These are phyloP conservation scores for Forbesichthys agassizii DNA, from an alignment of 2,113 vertebrate species.

Conservation along the genomic window DNA sequence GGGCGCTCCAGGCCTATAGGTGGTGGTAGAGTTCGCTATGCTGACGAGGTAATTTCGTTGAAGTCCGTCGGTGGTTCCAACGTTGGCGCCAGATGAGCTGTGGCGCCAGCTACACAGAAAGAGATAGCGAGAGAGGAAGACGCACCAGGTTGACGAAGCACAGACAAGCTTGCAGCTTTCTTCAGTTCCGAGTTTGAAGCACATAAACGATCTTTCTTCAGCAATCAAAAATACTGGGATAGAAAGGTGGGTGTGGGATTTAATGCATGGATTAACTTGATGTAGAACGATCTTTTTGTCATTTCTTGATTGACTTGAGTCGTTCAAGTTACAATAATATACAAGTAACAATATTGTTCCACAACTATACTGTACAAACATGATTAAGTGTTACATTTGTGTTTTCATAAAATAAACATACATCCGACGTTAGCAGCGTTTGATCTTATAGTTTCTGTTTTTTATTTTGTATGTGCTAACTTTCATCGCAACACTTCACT, in stretches of 20 bases:
- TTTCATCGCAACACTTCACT: slow-evolving; percentile 19
- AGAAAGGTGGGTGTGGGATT: slow-evolving; percentile 61
- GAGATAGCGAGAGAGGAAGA: slow-evolving; percentile 42
- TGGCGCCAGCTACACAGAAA: slow-evolving; percentile 72
- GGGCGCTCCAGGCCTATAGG: slow-evolving; percentile 44
- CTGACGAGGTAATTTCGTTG: slow-evolving; percentile 55
- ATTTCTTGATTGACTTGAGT: slow-evolving; percentile 1
- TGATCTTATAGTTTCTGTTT: background rate
- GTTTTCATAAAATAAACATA: background rate
- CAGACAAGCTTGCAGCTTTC: slow-evolving; percentile 44
- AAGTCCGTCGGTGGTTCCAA: slow-evolving; percentile 67
- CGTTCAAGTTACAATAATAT: background rate
- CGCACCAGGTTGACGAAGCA: slow-evolving; percentile 51
- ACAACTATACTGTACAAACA: background rate
- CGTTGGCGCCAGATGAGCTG: slow-evolving; percentile 81
- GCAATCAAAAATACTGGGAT: slow-evolving; percentile 26
- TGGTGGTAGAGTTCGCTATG: slow-evolving; percentile 24
- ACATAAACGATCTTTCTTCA: slow-evolving; percentile 17
- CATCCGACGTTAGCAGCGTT: background rate
- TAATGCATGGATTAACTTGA: slow-evolving; percentile 2
- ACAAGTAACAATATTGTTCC: background rate
- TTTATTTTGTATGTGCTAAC: slow-evolving; percentile 30
- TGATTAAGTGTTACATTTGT: background rate
- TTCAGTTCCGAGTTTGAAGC: slow-evolving; percentile 35
- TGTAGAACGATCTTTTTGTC: slow-evolving; percentile 2